phyloP scores from a whole-genome alignment of 2,888 invertebrate species.

The Sarcophaga rosellei region DNA sequence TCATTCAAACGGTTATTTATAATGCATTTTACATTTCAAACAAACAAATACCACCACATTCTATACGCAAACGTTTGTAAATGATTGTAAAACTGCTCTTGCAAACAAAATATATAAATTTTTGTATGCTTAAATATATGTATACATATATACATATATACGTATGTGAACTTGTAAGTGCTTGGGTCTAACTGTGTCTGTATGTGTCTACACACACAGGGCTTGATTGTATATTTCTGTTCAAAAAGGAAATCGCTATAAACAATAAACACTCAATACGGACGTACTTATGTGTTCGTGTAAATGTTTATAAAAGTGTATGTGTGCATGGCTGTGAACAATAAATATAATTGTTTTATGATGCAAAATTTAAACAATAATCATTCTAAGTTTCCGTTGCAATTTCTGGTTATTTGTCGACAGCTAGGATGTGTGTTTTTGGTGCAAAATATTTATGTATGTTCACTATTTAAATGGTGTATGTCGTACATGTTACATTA shows the following conservation, averaged over 20 bases:
- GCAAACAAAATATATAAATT: no score
- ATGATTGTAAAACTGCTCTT: background rate
- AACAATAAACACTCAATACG: conserved; percentile 59
- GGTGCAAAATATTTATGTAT: conserved; percentile 36
- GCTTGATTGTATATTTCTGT: background rate
- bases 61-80: conserved; percentile 1
- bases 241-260: conserved; percentile 49
- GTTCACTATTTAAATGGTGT: no score
- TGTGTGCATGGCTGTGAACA: background rate
- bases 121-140: no score
- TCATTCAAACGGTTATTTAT: no score
- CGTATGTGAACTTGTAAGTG: background rate
- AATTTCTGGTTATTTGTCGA: conserved; percentile 66
- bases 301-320: background rate
- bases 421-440: conserved; percentile 47
- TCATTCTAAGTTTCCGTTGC: conserved; percentile 62
- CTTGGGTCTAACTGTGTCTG: no score
- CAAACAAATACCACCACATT: conserved; percentile 23
- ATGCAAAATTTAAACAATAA: conserved; percentile 49
- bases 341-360: conserved; percentile 52
- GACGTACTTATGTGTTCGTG: background rate
- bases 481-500: background rate
- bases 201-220: no score
- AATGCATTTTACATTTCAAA: background rate
- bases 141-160: background rate